Base-by-base conservation (phyloP, 2,113 vertebrate genomes). In the Porphyrio hochstetteri region DNA sequence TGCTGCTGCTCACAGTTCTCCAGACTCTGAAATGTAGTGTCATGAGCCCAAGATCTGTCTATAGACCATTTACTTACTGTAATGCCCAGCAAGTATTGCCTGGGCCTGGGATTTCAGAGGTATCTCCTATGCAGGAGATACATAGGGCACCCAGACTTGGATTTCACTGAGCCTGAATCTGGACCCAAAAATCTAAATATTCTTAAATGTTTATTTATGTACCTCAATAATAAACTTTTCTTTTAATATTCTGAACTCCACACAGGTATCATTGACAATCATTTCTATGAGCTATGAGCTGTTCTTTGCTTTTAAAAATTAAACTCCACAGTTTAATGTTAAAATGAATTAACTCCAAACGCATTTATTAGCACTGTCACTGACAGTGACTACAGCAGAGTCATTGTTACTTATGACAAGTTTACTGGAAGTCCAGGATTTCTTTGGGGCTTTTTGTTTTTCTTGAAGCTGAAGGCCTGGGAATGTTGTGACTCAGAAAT, bases 1-100 rank as follows among this genome's bases (percentile, higher is more conserved):
- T 82, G 72, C 13, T 33, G n/a, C 19, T 33, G 8, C 31, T 72
- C 53, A 42, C 31, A 71, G 1, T 16, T 82, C 53, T 84, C 44
- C 67, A 82, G 67, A 72, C 21, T 79, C 52, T 48, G 15, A 85
- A 87, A 72, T 50, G 8, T 17, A 28, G 13, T 59, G n/a, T 10
- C 0, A 0, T 1, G 5, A 74, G 10, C 55, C 21, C 0, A 0
- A 67, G 31, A 3, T 53, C 14, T 5, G 7, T 21, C 36, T 72
- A n/a, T 79, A 87, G 42, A 9, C 33, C 25, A 11, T 67, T 5
- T 44, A 21, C 25, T 16, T 29, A 18, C 36, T 71, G 17, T 63
- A 78, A 50, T 18, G 13, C 5, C 56, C 40, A 50, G 31, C 1
- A 2, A 48, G 5, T 36, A n/a, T 40, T 63, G 9, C 8, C 33